Conservation (phyloP, 2,113 vertebrate genomes). For the Poeciliopsis prolifica region DNA sequence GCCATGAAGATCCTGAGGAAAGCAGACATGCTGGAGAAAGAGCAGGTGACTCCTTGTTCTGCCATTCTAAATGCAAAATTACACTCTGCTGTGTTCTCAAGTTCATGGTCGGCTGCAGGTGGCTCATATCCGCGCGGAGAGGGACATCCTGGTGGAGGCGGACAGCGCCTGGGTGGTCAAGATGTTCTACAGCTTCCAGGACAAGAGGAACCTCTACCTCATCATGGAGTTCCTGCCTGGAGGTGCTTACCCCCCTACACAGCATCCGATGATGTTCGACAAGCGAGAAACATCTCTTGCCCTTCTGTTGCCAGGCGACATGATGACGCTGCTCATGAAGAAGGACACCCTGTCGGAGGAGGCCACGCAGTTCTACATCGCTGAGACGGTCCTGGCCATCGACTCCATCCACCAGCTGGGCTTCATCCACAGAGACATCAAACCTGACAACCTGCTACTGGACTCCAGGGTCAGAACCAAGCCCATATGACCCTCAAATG, state of each 20-base stretch:
- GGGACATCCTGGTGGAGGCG: conserved; percentile 97
- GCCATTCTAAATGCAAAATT: background rate
- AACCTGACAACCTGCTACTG: conserved; percentile 96
- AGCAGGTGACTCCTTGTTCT: conserved; percentile 84
- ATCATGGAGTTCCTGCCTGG: conserved; percentile 99
- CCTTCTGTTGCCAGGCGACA: conserved; percentile 85
- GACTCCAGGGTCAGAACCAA: conserved; percentile 87
- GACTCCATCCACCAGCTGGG: conserved; percentile 98
- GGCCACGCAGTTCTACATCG: conserved; percentile 98
- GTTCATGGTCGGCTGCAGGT: conserved; percentile 76
- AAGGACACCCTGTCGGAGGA: conserved; percentile 98
- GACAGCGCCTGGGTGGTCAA: conserved; percentile 99
- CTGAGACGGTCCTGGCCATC: conserved; percentile 96
- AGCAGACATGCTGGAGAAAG: conserved; percentile 98
- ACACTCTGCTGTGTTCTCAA: background rate
- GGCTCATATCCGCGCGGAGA: conserved; percentile 95
- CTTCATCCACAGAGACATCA: conserved; percentile 98
- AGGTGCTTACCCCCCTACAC: conserved; percentile 72
- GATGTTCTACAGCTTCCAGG: conserved; percentile 99
- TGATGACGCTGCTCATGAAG: conserved; percentile 99
- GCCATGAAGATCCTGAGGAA: conserved; percentile 99
- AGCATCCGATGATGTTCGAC: background rate
- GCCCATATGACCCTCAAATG: background rate
- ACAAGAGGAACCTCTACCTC: conserved; percentile 97
- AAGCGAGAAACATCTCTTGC: background rate